phyloP scores from a whole-genome alignment of 2,113 vertebrate genomes.

The Petaurus breviceps region DNA sequence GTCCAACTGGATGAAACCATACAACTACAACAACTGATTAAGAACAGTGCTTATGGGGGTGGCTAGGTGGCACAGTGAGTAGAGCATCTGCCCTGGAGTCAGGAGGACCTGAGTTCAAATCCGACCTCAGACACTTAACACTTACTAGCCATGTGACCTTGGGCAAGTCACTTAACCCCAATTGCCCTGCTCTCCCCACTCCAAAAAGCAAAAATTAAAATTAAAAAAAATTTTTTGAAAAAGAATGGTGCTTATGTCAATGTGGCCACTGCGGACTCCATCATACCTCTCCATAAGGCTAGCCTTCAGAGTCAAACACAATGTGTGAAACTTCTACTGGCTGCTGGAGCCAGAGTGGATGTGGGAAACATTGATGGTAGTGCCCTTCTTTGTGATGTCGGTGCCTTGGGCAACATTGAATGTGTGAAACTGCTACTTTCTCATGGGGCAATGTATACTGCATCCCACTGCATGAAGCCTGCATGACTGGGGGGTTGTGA shows the following conservation, averaged over 20 bases:
- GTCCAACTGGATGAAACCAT: slow-evolving; percentile 85
- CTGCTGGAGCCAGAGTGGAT: slow-evolving; percentile 94
- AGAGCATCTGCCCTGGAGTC: too few relatives aligned
- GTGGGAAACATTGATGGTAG: slow-evolving; percentile 94
- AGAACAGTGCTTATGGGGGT: slow-evolving; percentile 83
- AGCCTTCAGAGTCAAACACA: slow-evolving; percentile 87
- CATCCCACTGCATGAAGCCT: slow-evolving; percentile 95
- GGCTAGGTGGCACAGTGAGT: too few relatives aligned
- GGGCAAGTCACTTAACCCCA: too few relatives aligned
- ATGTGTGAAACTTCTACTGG: slow-evolving; percentile 90
- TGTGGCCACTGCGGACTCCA: slow-evolving; percentile 91
- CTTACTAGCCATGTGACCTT: too few relatives aligned
- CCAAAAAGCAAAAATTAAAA: too few relatives aligned
- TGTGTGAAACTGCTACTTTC: slow-evolving; percentile 90
- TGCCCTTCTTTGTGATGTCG: slow-evolving; percentile 93
- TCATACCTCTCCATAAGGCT: slow-evolving; percentile 92
- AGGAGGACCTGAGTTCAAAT: too few relatives aligned
- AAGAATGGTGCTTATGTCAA: slow-evolving; percentile 88
- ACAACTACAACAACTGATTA: slow-evolving; percentile 88
- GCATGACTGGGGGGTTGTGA: slow-evolving; percentile 93
- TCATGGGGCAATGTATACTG: slow-evolving; percentile 90
- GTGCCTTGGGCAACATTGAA: slow-evolving; percentile 90
- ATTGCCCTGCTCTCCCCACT: too few relatives aligned
- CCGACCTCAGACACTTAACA: too few relatives aligned
- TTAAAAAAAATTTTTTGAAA: too few relatives aligned